Evolutionary conservation across 35 echinoderm and acorn worm genomes (phyloP).

Genomic region (Heliocidaris erythrogramma): DNA sequence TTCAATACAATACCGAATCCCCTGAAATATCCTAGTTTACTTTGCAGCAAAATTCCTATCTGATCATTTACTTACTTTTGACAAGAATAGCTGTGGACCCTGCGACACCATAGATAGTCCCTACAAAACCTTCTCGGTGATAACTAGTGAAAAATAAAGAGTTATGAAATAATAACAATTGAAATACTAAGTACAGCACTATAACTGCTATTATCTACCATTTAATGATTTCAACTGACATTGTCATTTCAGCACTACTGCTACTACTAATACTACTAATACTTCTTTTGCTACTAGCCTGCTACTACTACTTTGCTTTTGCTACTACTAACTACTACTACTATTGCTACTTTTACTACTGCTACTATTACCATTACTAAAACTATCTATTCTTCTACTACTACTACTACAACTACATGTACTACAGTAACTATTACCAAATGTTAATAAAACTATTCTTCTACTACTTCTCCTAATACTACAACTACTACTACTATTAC

Average conservation of each 20-base stretch:
- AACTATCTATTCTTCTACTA: no score
- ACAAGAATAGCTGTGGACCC: conserved; percentile 31
- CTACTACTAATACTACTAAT: neutral
- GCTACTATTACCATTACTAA: neutral
- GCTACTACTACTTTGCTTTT: neutral
- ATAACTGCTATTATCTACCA: no score
- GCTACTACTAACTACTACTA: neutral
- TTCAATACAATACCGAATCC: no score
- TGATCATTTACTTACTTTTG: conserved; percentile 38
- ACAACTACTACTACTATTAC: no score
- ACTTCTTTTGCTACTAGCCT: neutral
- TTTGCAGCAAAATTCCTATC: neutral
- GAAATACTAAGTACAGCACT: neutral
- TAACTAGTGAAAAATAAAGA: conserved; percentile 20
- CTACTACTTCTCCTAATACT: no score
- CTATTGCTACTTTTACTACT: neutral
- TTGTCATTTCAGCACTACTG: no score
- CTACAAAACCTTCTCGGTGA: conserved; percentile 40
- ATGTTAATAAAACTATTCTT: no score
- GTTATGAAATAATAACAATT: neutral
- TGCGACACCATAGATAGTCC: conserved; percentile 46
- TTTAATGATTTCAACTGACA: no score
- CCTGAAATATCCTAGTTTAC: neutral
- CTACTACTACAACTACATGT: no score
- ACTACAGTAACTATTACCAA: no score